Conservation (phyloP, 2,797 vertebrate genomes). For the Bufotes viridis region DNA sequence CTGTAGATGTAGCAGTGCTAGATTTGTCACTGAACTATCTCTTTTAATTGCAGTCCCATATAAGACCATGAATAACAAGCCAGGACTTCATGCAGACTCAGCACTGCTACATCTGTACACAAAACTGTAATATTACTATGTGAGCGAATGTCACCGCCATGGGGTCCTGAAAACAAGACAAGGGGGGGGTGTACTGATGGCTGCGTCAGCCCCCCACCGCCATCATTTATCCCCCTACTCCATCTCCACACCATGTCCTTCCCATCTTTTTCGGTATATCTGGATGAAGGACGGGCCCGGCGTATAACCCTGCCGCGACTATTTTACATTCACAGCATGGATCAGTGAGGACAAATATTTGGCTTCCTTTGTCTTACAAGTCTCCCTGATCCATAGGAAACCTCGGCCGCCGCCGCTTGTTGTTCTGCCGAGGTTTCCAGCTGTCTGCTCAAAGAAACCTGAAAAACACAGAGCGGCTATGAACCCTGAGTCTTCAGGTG, state of each 20-base stretch:
- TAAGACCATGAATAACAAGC: no score
- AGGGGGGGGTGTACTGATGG: background rate
- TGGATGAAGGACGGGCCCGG: background rate
- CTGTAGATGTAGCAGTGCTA: no score
- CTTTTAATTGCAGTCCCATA: no score
- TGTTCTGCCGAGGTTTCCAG: background rate
- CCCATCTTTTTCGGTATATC: no score
- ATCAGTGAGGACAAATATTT: slow-evolving; percentile 1
- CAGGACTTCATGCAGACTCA: no score
- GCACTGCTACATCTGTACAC: no score
- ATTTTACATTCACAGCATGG: slow-evolving; percentile 2
- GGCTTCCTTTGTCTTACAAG: background rate
- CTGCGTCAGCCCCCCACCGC: background rate
- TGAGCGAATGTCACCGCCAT: no score
- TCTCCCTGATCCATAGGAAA: background rate
- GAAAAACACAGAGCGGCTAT: background rate
- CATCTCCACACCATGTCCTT: background rate
- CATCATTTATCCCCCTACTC: background rate
- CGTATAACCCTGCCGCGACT: background rate
- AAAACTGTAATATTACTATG: no score
- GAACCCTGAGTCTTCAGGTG: no score
- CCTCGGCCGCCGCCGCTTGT: background rate
- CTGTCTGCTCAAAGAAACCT: background rate
- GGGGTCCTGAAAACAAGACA: no score
- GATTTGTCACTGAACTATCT: no score